These are phyloP conservation scores for Papilio helenus DNA, from an alignment of 1,140 invertebrate species.

Conservation along the genomic window DNA sequence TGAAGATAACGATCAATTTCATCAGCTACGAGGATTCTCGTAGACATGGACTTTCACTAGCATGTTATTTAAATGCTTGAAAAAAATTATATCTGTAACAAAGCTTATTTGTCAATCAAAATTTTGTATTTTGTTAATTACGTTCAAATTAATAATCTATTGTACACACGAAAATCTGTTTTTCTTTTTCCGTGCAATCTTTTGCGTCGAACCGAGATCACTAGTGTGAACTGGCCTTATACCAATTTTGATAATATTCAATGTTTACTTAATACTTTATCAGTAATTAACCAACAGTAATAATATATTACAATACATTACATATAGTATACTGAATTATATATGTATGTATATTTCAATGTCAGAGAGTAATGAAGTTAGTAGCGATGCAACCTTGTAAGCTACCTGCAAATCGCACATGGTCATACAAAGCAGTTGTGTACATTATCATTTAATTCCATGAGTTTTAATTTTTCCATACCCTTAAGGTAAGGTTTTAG, in stretches of 20 bases:
- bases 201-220: no score
- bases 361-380: neutral
- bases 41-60: neutral
- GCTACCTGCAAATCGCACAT: neutral
- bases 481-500: no score
- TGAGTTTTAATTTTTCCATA: no score
- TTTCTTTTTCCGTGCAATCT: no score
- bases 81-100: no score
- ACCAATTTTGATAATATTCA: neutral
- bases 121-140: no score
- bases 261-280: conserved; percentile 23
- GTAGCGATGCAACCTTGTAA: neutral
- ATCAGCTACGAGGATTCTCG: no score
- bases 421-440: neutral
- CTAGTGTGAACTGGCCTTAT: neutral
- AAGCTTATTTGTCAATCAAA: no score
- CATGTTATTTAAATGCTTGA: neutral
- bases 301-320: neutral
- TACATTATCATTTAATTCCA: no score
- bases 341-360: conserved; percentile 6
- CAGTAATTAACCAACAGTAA: conserved; percentile 11
- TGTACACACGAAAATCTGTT: no score
- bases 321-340: neutral
- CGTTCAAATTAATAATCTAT: no score
- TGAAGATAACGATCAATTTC: neutral